Conservation (phyloP, 2,888 invertebrate species). For the Troides helena region DNA sequence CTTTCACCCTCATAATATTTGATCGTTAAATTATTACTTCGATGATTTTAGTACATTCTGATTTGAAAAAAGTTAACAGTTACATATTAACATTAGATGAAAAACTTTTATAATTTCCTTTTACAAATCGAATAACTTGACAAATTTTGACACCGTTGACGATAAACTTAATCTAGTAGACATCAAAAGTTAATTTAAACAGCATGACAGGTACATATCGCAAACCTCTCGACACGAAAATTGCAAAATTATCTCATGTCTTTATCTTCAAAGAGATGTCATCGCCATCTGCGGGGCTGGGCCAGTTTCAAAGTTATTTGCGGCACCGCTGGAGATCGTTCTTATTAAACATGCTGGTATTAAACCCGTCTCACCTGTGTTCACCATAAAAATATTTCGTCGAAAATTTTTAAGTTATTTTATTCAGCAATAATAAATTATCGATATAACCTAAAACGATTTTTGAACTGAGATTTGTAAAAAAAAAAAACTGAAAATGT, state of each 20-base stretch:
- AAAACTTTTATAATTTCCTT: neutral
- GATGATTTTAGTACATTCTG: slow-evolving; percentile 25
- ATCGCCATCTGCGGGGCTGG: slow-evolving; percentile 67
- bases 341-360: slow-evolving; percentile 65
- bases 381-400: slow-evolving; percentile 19
- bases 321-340: slow-evolving; percentile 62
- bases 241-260: slow-evolving; percentile 77
- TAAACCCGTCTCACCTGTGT: slow-evolving; percentile 59
- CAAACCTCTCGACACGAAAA: slow-evolving; percentile 68
- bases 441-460: neutral
- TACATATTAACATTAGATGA: neutral
- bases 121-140: slow-evolving; percentile 11
- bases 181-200: slow-evolving; percentile 72
- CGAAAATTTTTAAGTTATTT: slow-evolving; percentile 3
- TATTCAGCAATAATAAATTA: neutral
- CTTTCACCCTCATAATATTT: slow-evolving; percentile 49
- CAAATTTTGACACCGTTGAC: slow-evolving; percentile 50
- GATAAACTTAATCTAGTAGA: slow-evolving; percentile 53
- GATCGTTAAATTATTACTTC: slow-evolving; percentile 39
- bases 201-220: slow-evolving; percentile 69
- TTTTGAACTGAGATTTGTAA: too few species aligned
- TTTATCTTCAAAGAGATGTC: slow-evolving; percentile 80
- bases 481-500: too few species aligned
- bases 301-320: slow-evolving; percentile 74
- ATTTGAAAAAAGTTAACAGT: slow-evolving; percentile 12